These are phyloP conservation scores for Laodelphax striatellus DNA, from an alignment of 1,140 invertebrate genomes.

Conservation along the genomic window DNA sequence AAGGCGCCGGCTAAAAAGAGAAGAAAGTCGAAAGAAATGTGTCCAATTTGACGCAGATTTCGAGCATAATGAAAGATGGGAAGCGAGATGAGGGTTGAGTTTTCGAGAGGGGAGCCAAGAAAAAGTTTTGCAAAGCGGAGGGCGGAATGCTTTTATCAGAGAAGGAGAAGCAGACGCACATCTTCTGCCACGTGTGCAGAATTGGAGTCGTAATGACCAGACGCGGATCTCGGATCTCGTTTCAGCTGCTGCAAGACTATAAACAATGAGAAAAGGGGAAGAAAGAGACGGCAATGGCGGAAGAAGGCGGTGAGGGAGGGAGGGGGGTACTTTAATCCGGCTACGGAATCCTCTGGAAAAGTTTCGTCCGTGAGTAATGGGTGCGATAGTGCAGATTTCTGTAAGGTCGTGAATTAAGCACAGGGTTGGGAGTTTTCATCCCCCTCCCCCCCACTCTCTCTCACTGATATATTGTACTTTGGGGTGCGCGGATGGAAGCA, in stretches of 20 bases:
- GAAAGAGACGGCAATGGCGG: neutral
- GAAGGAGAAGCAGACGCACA: neutral
- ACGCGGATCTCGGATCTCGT: neutral
- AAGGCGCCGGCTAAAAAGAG: too few relatives aligned
- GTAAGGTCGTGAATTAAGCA: conserved; percentile 3
- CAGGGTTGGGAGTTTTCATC: neutral
- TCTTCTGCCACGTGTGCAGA: neutral
- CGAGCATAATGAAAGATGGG: neutral
- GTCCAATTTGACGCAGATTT: neutral
- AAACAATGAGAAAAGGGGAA: neutral
- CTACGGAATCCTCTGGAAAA: neutral
- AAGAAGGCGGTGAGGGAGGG: neutral
- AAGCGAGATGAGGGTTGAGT: neutral
- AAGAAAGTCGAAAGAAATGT: neutral
- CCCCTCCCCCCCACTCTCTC: too few relatives aligned
- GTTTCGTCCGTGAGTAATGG: neutral
- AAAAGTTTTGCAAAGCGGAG: too few relatives aligned
- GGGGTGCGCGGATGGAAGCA: neutral
- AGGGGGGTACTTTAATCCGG: neutral
- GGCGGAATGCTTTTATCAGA: neutral
- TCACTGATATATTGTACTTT: too few relatives aligned
- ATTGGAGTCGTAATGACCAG: neutral
- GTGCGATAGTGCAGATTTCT: conserved; percentile 2
- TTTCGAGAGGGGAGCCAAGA: too few relatives aligned
- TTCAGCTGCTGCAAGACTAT: neutral